Conservation (phyloP, 1,140 invertebrate species). For the Zaprionus africanus region DNA sequence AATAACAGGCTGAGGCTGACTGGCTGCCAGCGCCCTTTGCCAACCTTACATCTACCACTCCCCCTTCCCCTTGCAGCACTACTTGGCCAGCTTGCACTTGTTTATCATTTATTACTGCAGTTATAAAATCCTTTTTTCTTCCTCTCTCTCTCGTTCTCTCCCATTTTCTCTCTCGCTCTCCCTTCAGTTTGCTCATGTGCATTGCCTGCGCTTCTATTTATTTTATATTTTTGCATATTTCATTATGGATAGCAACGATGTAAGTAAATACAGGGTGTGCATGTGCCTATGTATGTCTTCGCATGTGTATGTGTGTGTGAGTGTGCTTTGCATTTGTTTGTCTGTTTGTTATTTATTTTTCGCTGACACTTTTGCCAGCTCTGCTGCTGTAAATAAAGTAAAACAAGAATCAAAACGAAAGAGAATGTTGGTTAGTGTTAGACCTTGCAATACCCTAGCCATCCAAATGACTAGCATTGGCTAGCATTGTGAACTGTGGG, state of each 20-base stretch:
- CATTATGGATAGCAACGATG: constrained; percentile 51
- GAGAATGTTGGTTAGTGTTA: not conserved
- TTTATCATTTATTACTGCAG: constrained; percentile 78
- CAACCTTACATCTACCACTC: not conserved
- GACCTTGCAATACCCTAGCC: constrained; percentile 32
- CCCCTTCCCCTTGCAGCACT: not conserved
- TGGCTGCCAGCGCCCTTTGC: constrained; percentile 4
- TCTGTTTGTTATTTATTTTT: constrained; percentile 28
- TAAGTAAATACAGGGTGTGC: constrained; percentile 35
- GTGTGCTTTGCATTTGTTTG: constrained; percentile 13
- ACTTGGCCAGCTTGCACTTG: constrained; percentile 73
- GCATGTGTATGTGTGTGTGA: constrained; percentile 7
- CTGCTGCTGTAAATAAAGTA: constrained; percentile 39
- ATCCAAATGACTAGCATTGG: too few relatives aligned
- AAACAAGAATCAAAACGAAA: constrained; percentile 11
- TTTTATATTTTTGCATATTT: constrained; percentile 65
- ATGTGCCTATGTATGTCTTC: not conserved
- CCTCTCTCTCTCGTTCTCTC: not conserved
- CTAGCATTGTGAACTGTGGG: not conserved
- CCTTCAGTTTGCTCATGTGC: constrained; percentile 42
- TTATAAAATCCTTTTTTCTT: constrained; percentile 59
- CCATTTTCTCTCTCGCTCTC: not conserved
- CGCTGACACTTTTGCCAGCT: constrained; percentile 41
- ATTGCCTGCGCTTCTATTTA: constrained; percentile 47
- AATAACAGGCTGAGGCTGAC: constrained; percentile 55